phyloP scores from a whole-genome alignment of 2,888 invertebrate genomes.

The Cephus nigrinus region DNA sequence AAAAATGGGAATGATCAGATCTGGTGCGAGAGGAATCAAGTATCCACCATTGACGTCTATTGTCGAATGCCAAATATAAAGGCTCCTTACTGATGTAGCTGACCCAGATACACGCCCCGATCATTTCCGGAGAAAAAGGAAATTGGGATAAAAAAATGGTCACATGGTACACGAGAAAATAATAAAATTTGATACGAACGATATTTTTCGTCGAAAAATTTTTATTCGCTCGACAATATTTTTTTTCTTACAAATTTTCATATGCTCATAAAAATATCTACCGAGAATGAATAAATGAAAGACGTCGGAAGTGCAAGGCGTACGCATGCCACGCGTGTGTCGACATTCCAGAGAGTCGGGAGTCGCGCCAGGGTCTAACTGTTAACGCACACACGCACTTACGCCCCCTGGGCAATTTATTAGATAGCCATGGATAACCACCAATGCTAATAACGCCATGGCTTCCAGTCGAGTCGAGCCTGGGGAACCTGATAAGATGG shows the following conservation, averaged over 20 bases:
- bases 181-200: neutral
- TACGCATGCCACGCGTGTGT: conserved; percentile 12
- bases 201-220: neutral
- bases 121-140: neutral
- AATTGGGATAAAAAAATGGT: neutral
- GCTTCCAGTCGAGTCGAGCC: conserved; percentile 8
- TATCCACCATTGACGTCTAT: conserved; percentile 51
- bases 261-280: neutral
- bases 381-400: conserved; percentile 56
- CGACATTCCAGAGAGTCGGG: conserved; percentile 8
- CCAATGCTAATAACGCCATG: conserved; percentile 57
- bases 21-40: conserved; percentile 53
- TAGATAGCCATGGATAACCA: conserved; percentile 61
- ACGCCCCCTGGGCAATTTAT: conserved; percentile 59
- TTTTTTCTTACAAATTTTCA: neutral
- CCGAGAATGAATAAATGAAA: neutral
- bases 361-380: conserved; percentile 46
- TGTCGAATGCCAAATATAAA: conserved; percentile 13
- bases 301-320: neutral
- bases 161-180: neutral
- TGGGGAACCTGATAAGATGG: conserved; percentile 26
- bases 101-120: conserved; percentile 1
- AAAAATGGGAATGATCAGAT: conserved; percentile 53
- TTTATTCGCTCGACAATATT: neutral
- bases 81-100: neutral